Percentiles rank a stretch among this genome's conserved stretches.
These are phyloP conservation scores for Ochotona curzoniae DNA, from an alignment of 2,113 vertebrate genomes.

Conservation along the genomic window DNA sequence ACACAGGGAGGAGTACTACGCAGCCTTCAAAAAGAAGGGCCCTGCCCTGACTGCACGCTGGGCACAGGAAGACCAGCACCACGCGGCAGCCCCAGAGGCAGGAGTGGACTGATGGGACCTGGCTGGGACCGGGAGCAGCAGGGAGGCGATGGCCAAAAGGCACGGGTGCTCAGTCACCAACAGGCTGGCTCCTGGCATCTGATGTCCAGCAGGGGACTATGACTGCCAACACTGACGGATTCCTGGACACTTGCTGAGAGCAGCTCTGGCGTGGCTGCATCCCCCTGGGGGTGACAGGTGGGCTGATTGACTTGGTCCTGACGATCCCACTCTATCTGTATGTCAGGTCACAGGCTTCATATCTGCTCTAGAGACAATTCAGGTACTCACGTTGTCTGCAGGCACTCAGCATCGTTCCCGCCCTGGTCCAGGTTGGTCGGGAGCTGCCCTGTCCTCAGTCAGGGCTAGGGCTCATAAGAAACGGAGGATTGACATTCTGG, in stretches of 20 bases:
- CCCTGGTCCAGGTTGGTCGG: not conserved
- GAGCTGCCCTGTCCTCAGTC: not conserved
- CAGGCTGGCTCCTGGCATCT: not conserved
- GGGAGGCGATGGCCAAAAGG: not conserved
- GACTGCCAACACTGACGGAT: not conserved
- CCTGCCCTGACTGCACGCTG: not conserved
- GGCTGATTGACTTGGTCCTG: not conserved
- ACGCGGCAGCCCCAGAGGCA: not conserved
- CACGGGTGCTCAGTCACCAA: not conserved
- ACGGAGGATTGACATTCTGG: no score
- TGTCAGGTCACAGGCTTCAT: not conserved
- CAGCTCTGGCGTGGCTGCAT: no score
- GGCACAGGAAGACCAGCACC: not conserved
- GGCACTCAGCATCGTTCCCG: not conserved
- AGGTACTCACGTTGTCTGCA: not conserved
- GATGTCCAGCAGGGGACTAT: not conserved
- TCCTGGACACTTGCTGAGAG: not conserved
- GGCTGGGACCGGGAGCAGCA: not conserved
- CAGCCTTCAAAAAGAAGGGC: not conserved
- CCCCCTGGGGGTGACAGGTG: not conserved
- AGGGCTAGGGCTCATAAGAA: no score
- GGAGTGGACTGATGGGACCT: not conserved
- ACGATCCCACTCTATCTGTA: not conserved
- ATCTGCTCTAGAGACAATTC: not conserved
- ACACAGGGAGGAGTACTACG: not conserved